Evolutionary conservation across 1,140 invertebrate species (phyloP), one percentile per base, ranked within the genome.

Genomic region (Arion vulgaris): DNA sequence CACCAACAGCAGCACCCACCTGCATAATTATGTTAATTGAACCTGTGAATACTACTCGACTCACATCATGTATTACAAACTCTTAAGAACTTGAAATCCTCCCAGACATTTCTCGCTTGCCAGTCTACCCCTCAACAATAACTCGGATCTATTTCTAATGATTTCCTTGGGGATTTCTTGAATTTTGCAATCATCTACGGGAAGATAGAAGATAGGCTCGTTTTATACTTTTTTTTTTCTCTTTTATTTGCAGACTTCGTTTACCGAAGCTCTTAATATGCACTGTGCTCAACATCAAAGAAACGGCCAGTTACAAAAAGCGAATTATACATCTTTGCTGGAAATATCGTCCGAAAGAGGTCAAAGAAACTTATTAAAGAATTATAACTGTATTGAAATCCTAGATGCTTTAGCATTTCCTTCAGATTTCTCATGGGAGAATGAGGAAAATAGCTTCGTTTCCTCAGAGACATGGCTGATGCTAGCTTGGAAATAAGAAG

Each of bases 291-390:
- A 11, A 72, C 41, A 49, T 75, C 73, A 75, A 75, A 66, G 19
- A 5, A 23, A 51, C 45, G 15, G 51, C 34, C 1, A 2, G 73
- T 32, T 34, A 45, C 73, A 51, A 45, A 45, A 66, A 66, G 62
- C 62, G 62, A 32, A 34, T 75, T 51, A 28, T 72, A 39, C 73
- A 53, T 75, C 73, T 75, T 75, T 34, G 41, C 28, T 75, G 23
- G 23, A 19, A 53, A 41, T 38, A 11, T 45, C 19, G 39, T 39
- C 5, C 13, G 53, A 39, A 72, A 39, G 41, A 41, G 32, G 53
- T 51, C 73, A 75, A 53, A 75, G 73, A 51, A 53, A 49, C 28
- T 51, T 75, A 75, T 75, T 75, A 75, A 75, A 75, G 73, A 75
- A 75, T 75, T 34, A 75, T 75, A 51, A 53, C 32, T 26, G 51